Percentiles rank a stretch among this genome's conserved stretches.
phyloP scores from a whole-genome alignment of 2,113 vertebrate species.

The Baryphthengus martii region DNA sequence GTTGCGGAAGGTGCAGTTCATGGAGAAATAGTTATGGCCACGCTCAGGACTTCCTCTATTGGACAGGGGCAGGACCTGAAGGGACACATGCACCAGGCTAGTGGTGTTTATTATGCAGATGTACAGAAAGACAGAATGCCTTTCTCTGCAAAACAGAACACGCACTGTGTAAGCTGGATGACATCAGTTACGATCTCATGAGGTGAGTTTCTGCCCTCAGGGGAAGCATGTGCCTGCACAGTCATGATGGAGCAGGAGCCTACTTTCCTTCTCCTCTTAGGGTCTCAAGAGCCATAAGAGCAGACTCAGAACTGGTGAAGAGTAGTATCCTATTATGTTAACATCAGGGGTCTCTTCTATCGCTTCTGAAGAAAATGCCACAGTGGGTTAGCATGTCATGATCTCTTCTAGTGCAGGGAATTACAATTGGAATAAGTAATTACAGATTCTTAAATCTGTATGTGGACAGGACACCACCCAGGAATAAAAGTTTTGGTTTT shows the following conservation, averaged over 20 bases:
- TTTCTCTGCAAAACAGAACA: slow-evolving; percentile 88
- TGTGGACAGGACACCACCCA: not conserved
- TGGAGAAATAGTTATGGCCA: slow-evolving; percentile 85
- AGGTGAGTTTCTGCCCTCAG: slow-evolving; percentile 70
- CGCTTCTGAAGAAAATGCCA: not conserved
- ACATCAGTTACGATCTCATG: slow-evolving; percentile 83
- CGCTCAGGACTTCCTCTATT: slow-evolving; percentile 79
- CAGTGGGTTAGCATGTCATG: not conserved
- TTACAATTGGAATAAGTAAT: not conserved
- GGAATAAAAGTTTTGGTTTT: not conserved
- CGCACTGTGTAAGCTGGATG: slow-evolving; percentile 80
- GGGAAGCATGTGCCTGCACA: not conserved
- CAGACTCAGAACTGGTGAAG: not conserved
- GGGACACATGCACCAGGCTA: slow-evolving; percentile 85
- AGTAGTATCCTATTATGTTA: not conserved
- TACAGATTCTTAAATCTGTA: not conserved
- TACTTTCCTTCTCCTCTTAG: not conserved
- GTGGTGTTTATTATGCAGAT: slow-evolving; percentile 85
- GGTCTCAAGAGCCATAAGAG: not conserved
- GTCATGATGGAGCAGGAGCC: not conserved
- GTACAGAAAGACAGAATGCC: slow-evolving; percentile 84
- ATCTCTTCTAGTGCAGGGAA: not conserved
- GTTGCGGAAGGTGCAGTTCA: slow-evolving; percentile 86
- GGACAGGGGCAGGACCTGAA: slow-evolving; percentile 91
- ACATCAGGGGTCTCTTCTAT: not conserved